These are phyloP conservation scores for Neoarius graeffei DNA, from an alignment of 2,113 vertebrate species.

Conservation along the genomic window DNA sequence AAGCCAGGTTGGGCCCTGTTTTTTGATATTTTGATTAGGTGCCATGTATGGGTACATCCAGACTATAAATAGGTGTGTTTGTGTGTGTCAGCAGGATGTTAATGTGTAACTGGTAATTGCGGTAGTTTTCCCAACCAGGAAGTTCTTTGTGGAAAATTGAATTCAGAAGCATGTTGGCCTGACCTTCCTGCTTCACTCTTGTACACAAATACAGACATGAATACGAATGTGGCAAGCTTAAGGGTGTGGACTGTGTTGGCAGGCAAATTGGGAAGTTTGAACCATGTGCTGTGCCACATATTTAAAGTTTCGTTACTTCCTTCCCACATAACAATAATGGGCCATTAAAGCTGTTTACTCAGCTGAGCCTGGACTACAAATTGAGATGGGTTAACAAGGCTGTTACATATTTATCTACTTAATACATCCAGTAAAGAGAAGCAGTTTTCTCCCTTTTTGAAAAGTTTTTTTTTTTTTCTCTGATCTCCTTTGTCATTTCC, in stretches of 20 bases:
- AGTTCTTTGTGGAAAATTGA: conserved; percentile 53
- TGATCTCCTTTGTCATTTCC: neutral
- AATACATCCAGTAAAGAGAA: neutral
- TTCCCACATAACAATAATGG: neutral
- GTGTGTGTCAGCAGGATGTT: conserved; percentile 42
- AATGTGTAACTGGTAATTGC: conserved; percentile 63
- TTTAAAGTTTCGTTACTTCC: neutral
- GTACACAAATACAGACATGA: neutral
- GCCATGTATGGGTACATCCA: neutral
- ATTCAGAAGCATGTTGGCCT: conserved; percentile 44
- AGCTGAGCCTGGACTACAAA: neutral
- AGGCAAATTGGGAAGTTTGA: conserved; percentile 16
- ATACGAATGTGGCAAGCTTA: conserved; percentile 19
- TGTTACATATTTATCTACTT: neutral
- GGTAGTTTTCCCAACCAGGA: conserved; percentile 49
- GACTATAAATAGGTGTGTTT: conserved; percentile 23
- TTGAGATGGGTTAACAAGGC: neutral
- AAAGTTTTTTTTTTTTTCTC: neutral
- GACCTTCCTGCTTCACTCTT: conserved; percentile 49
- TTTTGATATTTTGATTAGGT: neutral
- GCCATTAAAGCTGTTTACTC: neutral
- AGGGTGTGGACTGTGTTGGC: conserved; percentile 30
- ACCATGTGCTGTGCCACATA: neutral
- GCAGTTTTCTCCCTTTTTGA: neutral
- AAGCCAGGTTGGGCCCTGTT: neutral